phyloP scores from a whole-genome alignment of 2,888 invertebrate genomes.

The Limulus polyphemus region DNA sequence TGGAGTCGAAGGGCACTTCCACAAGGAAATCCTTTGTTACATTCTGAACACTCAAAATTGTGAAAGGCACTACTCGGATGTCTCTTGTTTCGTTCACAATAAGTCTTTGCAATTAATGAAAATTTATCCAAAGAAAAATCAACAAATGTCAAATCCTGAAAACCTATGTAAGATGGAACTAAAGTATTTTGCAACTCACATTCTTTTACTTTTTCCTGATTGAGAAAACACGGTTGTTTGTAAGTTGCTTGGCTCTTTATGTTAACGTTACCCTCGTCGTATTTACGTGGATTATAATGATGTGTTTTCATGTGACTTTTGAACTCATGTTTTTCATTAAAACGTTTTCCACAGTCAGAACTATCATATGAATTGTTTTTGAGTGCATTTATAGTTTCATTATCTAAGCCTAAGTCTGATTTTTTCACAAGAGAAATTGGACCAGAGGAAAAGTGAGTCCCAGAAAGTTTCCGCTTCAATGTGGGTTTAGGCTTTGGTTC shows the following conservation, averaged over 20 bases:
- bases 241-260: constrained; percentile 50
- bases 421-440: constrained; percentile 28
- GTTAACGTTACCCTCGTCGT: constrained; percentile 56
- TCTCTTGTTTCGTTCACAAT: constrained; percentile 50
- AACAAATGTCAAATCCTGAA: constrained; percentile 51
- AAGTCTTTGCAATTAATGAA: constrained; percentile 58
- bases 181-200: constrained; percentile 1
- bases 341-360: constrained; percentile 52
- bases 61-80: constrained; percentile 32
- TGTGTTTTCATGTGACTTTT: constrained; percentile 56
- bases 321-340: constrained; percentile 46
- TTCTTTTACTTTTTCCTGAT: neutral
- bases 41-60: constrained; percentile 34
- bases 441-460: constrained; percentile 7
- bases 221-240: constrained; percentile 2
- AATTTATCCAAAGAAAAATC: constrained; percentile 69
- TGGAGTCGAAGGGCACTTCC: constrained; percentile 35
- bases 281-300: constrained; percentile 53
- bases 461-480: constrained; percentile 4
- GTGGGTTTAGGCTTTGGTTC: constrained; percentile 1
- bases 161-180: constrained; percentile 9
- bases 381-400: constrained; percentile 30
- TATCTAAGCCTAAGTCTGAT: constrained; percentile 3
- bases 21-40: constrained; percentile 36
- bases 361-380: constrained; percentile 35